Evolutionary conservation across 1,140 invertebrate genomes (phyloP).

Genomic region (Pentalonia nigronervosa): DNA sequence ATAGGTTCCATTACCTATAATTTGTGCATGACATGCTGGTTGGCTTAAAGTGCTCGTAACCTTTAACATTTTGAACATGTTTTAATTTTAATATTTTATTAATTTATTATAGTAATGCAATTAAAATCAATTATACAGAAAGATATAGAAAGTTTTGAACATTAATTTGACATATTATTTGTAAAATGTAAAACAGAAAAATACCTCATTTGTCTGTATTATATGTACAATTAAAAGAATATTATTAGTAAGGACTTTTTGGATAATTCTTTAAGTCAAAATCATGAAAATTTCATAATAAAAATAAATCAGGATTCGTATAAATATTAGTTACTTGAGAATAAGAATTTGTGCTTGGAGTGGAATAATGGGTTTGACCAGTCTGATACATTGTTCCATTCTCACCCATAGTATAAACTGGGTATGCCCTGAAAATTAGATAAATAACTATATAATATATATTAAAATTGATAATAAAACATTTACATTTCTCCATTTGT

Average conservation of each 20-base stretch:
- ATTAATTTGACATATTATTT: background rate
- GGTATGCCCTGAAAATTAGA: constrained; percentile 73
- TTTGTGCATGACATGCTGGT: constrained; percentile 68
- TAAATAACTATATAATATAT: background rate
- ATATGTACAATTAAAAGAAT: too few relatives aligned
- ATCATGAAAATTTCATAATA: background rate
- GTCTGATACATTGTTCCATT: constrained; percentile 76
- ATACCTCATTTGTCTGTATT: too few relatives aligned
- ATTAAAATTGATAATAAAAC: background rate
- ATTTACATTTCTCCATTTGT: constrained; percentile 75
- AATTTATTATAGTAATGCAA: background rate
- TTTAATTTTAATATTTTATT: background rate
- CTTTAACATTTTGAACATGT: constrained; percentile 62
- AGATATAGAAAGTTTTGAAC: background rate
- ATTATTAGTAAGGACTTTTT: background rate
- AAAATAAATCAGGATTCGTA: background rate
- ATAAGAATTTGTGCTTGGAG: constrained; percentile 63
- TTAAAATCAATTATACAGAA: background rate
- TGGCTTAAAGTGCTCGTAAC: constrained; percentile 57
- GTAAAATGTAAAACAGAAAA: too few relatives aligned
- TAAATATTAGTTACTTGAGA: constrained; percentile 46
- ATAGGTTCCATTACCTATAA: constrained; percentile 68
- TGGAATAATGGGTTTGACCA: constrained; percentile 72
- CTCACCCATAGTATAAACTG: constrained; percentile 82
- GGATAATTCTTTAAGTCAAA: background rate